Percentiles rank a stretch among this genome's conserved stretches.
These are phyloP conservation scores for Hippocampus zosterae DNA, from an alignment of 2,113 vertebrate genomes.

Conservation along the genomic window DNA sequence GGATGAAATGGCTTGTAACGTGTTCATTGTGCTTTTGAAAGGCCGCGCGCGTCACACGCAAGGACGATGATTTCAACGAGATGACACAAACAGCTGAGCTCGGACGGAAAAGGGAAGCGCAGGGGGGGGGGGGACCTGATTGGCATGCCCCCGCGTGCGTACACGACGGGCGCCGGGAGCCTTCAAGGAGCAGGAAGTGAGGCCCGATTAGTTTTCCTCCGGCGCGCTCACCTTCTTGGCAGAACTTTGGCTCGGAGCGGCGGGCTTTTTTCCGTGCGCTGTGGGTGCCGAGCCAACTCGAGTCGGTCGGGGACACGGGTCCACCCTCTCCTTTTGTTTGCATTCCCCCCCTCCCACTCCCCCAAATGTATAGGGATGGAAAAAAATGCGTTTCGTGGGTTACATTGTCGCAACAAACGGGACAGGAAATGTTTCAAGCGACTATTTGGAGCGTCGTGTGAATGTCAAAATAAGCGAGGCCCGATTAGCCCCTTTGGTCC, in stretches of 20 bases:
- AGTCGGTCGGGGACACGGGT: not conserved
- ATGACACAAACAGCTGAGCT: not conserved
- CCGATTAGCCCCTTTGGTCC: too few species aligned
- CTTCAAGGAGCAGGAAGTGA: slow-evolving; percentile 38
- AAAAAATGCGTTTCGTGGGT: too few species aligned
- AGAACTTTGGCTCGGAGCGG: slow-evolving; percentile 44
- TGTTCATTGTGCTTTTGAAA: not conserved
- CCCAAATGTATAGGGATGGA: too few species aligned
- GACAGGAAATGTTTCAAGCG: too few species aligned
- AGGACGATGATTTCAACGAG: slow-evolving; percentile 13
- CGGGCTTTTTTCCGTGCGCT: slow-evolving; percentile 15
- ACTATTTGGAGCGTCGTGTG: too few species aligned
- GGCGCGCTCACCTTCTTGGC: slow-evolving; percentile 68
- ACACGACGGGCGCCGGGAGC: not conserved
- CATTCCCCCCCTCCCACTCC: not conserved
- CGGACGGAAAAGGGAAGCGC: not conserved
- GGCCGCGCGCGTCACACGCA: not conserved
- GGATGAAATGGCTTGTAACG: not conserved
- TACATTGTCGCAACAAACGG: too few species aligned
- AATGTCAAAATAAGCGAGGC: too few species aligned
- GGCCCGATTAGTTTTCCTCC: slow-evolving; percentile 64
- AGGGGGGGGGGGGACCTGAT: too few species aligned
- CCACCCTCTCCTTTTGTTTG: not conserved
- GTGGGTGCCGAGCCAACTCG: not conserved
- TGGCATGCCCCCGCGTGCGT: too few species aligned